Conservation (phyloP, 2,797 vertebrate species). For the Lindbergichthys nudifrons region DNA sequence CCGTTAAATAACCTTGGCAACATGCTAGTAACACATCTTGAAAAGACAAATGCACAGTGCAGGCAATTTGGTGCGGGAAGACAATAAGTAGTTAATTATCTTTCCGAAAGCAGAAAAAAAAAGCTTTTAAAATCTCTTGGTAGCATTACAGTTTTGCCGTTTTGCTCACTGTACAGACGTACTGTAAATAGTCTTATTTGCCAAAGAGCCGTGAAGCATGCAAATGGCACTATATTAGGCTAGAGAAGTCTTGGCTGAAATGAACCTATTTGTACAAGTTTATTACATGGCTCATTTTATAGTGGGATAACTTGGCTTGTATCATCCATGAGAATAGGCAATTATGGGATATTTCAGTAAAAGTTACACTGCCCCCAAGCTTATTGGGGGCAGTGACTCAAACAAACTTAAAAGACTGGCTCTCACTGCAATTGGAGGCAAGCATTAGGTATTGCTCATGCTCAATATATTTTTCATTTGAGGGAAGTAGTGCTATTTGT, state of each 20-base stretch:
- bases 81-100: slow-evolving; percentile 39
- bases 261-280: slow-evolving; percentile 72
- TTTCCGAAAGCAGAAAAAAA: slow-evolving; percentile 33
- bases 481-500: slow-evolving; percentile 69
- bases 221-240: slow-evolving; percentile 67
- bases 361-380: slow-evolving; percentile 68
- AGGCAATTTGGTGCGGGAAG: slow-evolving; percentile 8
- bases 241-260: slow-evolving; percentile 62
- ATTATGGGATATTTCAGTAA: slow-evolving; percentile 78
- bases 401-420: slow-evolving; percentile 78
- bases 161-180: slow-evolving; percentile 49
- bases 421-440: slow-evolving; percentile 67
- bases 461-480: slow-evolving; percentile 78
- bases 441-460: slow-evolving; percentile 68
- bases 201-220: slow-evolving; percentile 68
- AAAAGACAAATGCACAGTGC: background rate
- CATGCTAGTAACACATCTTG: slow-evolving; percentile 17
- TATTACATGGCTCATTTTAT: slow-evolving; percentile 81
- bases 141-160: slow-evolving; percentile 11
- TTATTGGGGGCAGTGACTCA: slow-evolving; percentile 77
- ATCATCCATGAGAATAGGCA: slow-evolving; percentile 76
- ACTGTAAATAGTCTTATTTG: slow-evolving; percentile 65
- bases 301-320: slow-evolving; percentile 73
- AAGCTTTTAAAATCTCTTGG: slow-evolving; percentile 21
- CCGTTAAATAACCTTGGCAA: slow-evolving; percentile 33